A percentile compares a stretch with the other conserved stretches of the same genome.
phyloP scores from a whole-genome alignment of 2,888 invertebrate species.

The Orthonevra nobilis region DNA sequence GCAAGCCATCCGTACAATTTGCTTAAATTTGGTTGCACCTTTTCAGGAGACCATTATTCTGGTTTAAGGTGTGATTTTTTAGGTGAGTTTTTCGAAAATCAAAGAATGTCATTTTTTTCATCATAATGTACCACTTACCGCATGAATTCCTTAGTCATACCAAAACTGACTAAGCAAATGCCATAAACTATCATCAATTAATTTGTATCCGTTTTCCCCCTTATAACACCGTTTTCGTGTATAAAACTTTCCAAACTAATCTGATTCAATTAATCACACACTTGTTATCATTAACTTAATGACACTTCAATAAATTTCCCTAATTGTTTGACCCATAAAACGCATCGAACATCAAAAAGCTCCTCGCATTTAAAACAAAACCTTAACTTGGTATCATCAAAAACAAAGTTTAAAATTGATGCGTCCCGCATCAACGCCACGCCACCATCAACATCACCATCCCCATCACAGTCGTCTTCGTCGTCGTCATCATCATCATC shows the following conservation, averaged over 20 bases:
- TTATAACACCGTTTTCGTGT: neutral
- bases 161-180: neutral
- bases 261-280: conserved; percentile 64
- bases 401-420: conserved; percentile 27
- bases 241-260: conserved; percentile 51
- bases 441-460: conserved; percentile 32
- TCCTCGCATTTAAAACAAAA: conserved; percentile 45
- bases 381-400: conserved; percentile 40
- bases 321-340: conserved; percentile 69
- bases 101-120: too few relatives aligned
- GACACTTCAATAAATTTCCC: conserved; percentile 66
- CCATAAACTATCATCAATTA: conserved; percentile 3
- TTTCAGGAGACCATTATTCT: too few relatives aligned
- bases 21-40: too few relatives aligned
- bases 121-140: too few relatives aligned
- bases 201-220: too few relatives aligned
- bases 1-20: too few relatives aligned
- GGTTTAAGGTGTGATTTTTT: too few relatives aligned
- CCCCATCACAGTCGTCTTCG: conserved; percentile 15
- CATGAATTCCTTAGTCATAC: neutral
- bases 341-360: conserved; percentile 45
- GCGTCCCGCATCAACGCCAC: conserved; percentile 41
- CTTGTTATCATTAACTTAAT: conserved; percentile 70
- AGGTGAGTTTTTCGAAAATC: too few relatives aligned
- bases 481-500: conserved; percentile 21